phyloP scores from a whole-genome alignment of 2,888 invertebrate species.

The Eurois occulta region DNA sequence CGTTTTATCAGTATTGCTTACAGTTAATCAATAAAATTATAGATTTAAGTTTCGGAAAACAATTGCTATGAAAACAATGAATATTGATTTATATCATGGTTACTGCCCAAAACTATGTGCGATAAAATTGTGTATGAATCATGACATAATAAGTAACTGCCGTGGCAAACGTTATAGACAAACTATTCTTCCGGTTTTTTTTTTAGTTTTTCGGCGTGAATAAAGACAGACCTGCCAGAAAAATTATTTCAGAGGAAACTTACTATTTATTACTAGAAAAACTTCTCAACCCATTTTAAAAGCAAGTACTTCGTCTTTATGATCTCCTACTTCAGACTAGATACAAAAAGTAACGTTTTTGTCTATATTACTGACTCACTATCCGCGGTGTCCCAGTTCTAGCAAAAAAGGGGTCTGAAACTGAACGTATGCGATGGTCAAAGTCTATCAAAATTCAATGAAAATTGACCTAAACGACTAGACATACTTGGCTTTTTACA shows the following conservation, averaged over 20 bases:
- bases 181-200: no score
- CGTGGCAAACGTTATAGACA: neutral
- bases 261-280: neutral
- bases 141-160: neutral
- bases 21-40: no score
- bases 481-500: neutral
- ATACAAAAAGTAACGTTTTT: conserved; percentile 26
- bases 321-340: neutral
- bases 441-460: conserved; percentile 23
- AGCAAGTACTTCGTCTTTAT: neutral
- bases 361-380: neutral
- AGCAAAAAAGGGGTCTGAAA: conserved; percentile 30
- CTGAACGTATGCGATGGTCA: neutral
- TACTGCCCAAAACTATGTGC: no score
- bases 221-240: neutral
- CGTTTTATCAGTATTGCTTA: neutral
- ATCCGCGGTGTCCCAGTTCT: neutral
- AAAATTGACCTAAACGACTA: neutral
- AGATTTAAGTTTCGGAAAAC: no score
- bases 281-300: neutral
- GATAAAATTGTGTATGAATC: no score
- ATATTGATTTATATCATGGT: no score
- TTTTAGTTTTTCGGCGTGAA: no score
- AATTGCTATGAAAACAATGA: no score
- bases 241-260: neutral